Conservation (phyloP, 2,113 vertebrate genomes). For the Hirundichthys speculiger region DNA sequence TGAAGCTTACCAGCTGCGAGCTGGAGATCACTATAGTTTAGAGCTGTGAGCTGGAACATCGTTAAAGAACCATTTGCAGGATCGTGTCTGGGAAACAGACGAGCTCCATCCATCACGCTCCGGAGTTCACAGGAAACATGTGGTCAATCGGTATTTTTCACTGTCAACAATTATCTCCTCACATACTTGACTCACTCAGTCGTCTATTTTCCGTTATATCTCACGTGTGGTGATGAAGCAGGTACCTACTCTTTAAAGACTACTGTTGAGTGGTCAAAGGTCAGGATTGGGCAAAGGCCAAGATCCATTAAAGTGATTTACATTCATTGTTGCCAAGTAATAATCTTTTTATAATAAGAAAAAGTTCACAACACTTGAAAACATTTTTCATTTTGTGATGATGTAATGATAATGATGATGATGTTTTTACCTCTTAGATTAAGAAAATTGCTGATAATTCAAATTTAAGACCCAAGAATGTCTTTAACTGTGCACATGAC, state of each 20-base stretch:
- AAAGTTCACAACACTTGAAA: too few species aligned
- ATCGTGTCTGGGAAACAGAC: constrained; percentile 43
- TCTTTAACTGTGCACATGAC: too few species aligned
- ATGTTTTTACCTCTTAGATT: too few species aligned
- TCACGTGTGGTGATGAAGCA: neutral
- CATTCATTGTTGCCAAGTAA: too few species aligned
- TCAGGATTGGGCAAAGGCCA: too few species aligned
- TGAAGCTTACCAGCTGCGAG: constrained; percentile 32
- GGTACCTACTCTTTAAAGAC: neutral
- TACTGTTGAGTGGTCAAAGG: neutral
- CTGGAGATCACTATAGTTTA: constrained; percentile 29
- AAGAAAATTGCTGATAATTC: too few species aligned
- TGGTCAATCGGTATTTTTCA: constrained; percentile 31
- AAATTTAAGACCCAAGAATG: too few species aligned
- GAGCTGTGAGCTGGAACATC: constrained; percentile 42
- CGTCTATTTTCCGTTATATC: neutral
- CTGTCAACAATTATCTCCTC: constrained; percentile 43
- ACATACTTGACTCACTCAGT: constrained; percentile 1
- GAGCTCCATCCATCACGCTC: constrained; percentile 50
- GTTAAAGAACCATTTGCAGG: constrained; percentile 48
- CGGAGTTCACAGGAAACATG: constrained; percentile 45
- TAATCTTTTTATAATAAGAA: too few species aligned
- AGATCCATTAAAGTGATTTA: too few species aligned
- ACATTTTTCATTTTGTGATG: too few species aligned
- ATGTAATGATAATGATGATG: too few species aligned